phyloP scores from a whole-genome alignment of 2,113 vertebrate species.

The Tragelaphus imberbis region DNA sequence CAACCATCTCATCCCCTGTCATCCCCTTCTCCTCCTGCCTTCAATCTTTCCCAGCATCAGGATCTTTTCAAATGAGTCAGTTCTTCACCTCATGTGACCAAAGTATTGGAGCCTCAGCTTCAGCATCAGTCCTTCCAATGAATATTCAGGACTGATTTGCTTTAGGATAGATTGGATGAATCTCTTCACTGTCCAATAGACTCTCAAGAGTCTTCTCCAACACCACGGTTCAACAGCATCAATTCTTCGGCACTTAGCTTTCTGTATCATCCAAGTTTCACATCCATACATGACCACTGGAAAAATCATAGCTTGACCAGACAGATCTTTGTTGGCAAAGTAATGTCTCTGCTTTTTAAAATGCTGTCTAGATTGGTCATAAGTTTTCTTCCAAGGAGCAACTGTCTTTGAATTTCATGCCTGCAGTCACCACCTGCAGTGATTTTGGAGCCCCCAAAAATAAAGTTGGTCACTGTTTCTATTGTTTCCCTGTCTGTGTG shows the following conservation, averaged over 20 bases:
- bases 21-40: neutral
- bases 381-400: neutral
- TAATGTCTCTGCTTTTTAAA: neutral
- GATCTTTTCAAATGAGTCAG: neutral
- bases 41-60: neutral
- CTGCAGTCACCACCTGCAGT: neutral
- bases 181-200: neutral
- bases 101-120: neutral
- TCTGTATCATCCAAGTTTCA: neutral
- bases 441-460: accelerated
- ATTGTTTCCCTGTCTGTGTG: neutral
- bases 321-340: neutral
- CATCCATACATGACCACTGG: neutral
- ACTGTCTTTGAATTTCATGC: neutral
- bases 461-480: neutral
- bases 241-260: accelerated
- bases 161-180: neutral
- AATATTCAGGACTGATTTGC: neutral
- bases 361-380: neutral
- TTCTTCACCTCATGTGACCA: neutral
- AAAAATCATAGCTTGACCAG: neutral
- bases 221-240: neutral
- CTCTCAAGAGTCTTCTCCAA: neutral
- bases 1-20: neutral
- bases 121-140: neutral